These are phyloP conservation scores for Eustalomyia histrio DNA, from an alignment of 2,888 invertebrate genomes.

Conservation along the genomic window DNA sequence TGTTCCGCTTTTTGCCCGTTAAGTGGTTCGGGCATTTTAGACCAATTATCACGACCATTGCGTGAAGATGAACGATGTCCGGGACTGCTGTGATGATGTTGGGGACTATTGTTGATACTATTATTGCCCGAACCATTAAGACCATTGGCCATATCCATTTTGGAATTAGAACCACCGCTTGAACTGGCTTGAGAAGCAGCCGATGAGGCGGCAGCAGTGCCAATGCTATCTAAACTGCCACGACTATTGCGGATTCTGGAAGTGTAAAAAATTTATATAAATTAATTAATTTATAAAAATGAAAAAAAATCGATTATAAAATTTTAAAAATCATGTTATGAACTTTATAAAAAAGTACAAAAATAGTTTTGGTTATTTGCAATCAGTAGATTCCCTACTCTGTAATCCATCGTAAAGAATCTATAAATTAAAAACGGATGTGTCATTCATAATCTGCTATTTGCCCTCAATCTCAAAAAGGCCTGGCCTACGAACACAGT, in stretches of 20 bases:
- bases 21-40: conserved; percentile 78
- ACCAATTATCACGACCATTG: conserved; percentile 77
- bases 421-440: too few relatives aligned
- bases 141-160: conserved; percentile 71
- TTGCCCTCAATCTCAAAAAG: too few relatives aligned
- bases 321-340: too few relatives aligned
- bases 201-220: conserved; percentile 76
- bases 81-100: conserved; percentile 66
- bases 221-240: conserved; percentile 79
- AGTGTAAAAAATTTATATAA: conserved; percentile 2
- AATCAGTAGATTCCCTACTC: too few relatives aligned
- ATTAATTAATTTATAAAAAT: conserved; percentile 1
- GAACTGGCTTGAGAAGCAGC: conserved; percentile 77
- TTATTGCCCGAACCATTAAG: conserved; percentile 55
- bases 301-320: too few relatives aligned
- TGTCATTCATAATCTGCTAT: too few relatives aligned
- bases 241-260: conserved; percentile 79
- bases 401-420: too few relatives aligned
- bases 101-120: conserved; percentile 66
- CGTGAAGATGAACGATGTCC: conserved; percentile 72
- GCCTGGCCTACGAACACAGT: too few relatives aligned
- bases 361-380: too few relatives aligned
- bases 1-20: conserved; percentile 76
- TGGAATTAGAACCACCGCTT: conserved; percentile 70
- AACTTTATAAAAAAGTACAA: too few relatives aligned